Base-by-base conservation (phyloP, 2,888 invertebrate species). In the Eretmocerus hayati region DNA sequence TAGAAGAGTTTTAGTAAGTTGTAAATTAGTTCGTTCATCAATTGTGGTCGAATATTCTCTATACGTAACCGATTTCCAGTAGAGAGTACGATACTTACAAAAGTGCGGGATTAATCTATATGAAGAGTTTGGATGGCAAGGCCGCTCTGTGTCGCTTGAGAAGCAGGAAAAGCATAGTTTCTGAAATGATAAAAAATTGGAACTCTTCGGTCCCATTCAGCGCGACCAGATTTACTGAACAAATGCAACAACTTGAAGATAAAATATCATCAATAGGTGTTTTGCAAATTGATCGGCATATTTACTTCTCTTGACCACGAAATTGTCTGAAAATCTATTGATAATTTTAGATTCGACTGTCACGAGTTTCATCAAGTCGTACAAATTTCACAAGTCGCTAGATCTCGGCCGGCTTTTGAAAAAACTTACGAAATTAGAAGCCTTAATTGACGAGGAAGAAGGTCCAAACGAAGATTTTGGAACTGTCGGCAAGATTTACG, bases 91-190 rank as follows among this genome's bases (percentile, higher is more conserved):
- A 54, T 8, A 56, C 37, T 3, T 50, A 53, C 30, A 41, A 53
- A 42, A 40, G 48, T 6, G 52, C 50, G 8, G n/a, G n/a, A n/a
- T n/a, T n/a, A n/a, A n/a, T n/a, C n/a, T 58, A 58, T 43, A 32
- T 56, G 9, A 49, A 47, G 33, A 48, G 26, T 23, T 31, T 53
- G 5, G 51, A 53, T 15, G 58, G 55, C 5, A 46, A 51, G 22
- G 30, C 47, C 2, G 49, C 51, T n/a, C 41, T 57, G 4, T 52
- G 46, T 16, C 47, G 50, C 3, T 36, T 59, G 15, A 54, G 18
- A 9, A 47, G 46, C 1, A 46, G 51, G 20, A 41, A 53, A 6
- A 42, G 19, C 16, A 11, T 43, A 1, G 43, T 56, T 9, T 35
- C 51, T 3, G 51, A 51, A 23, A 35, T 22, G 2, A 41, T 58